Evolutionary conservation across 2,113 vertebrate genomes (phyloP).

Genomic region (Oncorhynchus gorbuscha): DNA sequence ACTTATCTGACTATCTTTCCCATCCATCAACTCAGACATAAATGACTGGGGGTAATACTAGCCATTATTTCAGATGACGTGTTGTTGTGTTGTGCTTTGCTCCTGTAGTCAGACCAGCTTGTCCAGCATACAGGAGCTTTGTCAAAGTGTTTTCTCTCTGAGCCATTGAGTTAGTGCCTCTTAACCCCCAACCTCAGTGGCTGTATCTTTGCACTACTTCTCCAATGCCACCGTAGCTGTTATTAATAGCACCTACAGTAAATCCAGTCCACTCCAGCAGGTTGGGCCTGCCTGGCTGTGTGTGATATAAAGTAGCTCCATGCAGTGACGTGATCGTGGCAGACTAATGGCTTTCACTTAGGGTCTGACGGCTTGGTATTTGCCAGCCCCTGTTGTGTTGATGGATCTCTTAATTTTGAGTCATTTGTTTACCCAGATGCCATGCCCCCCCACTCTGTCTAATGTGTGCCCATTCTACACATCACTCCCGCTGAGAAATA

Average conservation of each 20-base stretch:
- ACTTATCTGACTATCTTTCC: background rate
- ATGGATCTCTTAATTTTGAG: constrained; percentile 65
- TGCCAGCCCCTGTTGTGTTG: constrained; percentile 55
- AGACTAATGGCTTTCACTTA: constrained; percentile 70
- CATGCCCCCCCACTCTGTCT: constrained; percentile 29
- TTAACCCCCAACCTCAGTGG: constrained; percentile 47
- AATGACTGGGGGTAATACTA: background rate
- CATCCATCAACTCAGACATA: background rate
- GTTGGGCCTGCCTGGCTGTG: constrained; percentile 32
- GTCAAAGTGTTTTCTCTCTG: too few relatives aligned
- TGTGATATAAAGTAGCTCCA: constrained; percentile 41
- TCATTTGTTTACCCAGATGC: constrained; percentile 65
- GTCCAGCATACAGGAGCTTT: too few relatives aligned
- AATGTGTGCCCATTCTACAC: constrained; percentile 38
- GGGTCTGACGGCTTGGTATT: constrained; percentile 65
- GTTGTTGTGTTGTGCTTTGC: background rate
- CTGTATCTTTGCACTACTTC: constrained; percentile 38
- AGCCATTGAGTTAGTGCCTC: constrained; percentile 31
- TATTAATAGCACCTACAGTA: constrained; percentile 57
- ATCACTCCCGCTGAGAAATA: constrained; percentile 46
- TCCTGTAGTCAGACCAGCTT: background rate
- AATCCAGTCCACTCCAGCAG: constrained; percentile 45
- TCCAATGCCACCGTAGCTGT: constrained; percentile 51
- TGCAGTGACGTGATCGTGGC: constrained; percentile 51
- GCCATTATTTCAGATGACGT: constrained; percentile 3